Evolutionary conservation across 1,140 invertebrate species (phyloP), one percentile per base, ranked within the genome.

Genomic region (Battus philenor): DNA sequence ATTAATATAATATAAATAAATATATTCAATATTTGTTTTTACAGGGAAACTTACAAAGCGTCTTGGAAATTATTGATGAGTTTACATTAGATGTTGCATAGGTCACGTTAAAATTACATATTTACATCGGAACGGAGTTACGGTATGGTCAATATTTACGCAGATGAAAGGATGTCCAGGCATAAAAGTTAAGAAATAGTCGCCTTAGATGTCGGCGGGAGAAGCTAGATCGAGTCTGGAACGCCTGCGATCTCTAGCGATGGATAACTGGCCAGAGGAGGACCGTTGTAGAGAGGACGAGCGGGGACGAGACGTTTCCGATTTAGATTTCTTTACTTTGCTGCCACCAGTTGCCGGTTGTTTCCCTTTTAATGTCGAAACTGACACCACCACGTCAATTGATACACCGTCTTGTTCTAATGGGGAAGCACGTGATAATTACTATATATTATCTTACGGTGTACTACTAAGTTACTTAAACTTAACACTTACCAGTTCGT

Each of bases 261-360:
- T 63, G 4, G 74, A 69, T 33, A 81, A 50, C 32, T 86, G 82
- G 16, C 74, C 80, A 4, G 86, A 87, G 1, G 81, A 67, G 0
- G 83, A 86, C 6, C 80, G 66, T 49, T 85, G 80, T 12, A 86
- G 51, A 1, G 81, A 85, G 0, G 75, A 56, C 1, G 81, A 82
- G 0, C 81, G 57, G n/a, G 78, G 68, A 3, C 75, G 62, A 0
- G 73, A 57, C 8, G 71, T 59, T 22, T 86, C 86, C 4, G 86
- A 74, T 52, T 86, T 86, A 16, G 83, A 81, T 52, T 86, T 87
- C 62, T 87, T 87, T 22, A 76, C 81, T 32, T 86, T 86, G 54
- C 70, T 82, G 27, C 77, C 81, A 4, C 83, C 86, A 4, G 60
- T 69, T 0, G 82, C 86, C 9, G 81, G 83, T 29, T 86, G 81